Evolutionary conservation across 2,888 invertebrate genomes (phyloP).

Genomic region (Nipponacmea schrenckii): DNA sequence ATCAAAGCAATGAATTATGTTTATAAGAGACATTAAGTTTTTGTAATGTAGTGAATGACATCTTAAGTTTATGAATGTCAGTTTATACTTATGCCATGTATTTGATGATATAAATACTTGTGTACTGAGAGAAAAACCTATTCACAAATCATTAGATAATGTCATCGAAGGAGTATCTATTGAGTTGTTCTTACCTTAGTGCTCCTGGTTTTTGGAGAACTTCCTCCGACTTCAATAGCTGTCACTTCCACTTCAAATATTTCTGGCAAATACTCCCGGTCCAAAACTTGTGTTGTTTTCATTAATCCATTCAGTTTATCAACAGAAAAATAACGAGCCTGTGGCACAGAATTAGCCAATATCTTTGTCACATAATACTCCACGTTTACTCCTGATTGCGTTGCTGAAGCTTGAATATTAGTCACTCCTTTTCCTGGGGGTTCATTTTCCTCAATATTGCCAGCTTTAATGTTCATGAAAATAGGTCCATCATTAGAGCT

Average conservation of each 20-base stretch:
- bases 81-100: too few relatives aligned
- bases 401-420: slow-evolving; percentile 73
- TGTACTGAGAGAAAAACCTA: too few relatives aligned
- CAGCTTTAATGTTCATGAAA: slow-evolving; percentile 71
- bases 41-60: too few relatives aligned
- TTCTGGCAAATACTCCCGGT: slow-evolving; percentile 53
- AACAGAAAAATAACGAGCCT: slow-evolving; percentile 49
- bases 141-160: too few relatives aligned
- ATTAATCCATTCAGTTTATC: slow-evolving; percentile 49
- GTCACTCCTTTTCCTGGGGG: slow-evolving; percentile 86
- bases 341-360: slow-evolving; percentile 69
- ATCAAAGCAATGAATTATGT: too few relatives aligned
- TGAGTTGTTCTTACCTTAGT: slow-evolving; percentile 49
- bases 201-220: slow-evolving; percentile 48
- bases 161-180: too few relatives aligned
- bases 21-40: too few relatives aligned
- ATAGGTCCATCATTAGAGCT: slow-evolving; percentile 37
- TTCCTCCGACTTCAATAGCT: slow-evolving; percentile 51
- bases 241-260: slow-evolving; percentile 55
- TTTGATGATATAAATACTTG: too few relatives aligned
- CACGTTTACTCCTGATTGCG: slow-evolving; percentile 69
- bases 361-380: slow-evolving; percentile 87
- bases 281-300: slow-evolving; percentile 43
- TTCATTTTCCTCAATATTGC: slow-evolving; percentile 89
- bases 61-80: too few relatives aligned